Evolutionary conservation across 2,113 vertebrate genomes (phyloP).

Genomic region (Setophaga kirtlandii): DNA sequence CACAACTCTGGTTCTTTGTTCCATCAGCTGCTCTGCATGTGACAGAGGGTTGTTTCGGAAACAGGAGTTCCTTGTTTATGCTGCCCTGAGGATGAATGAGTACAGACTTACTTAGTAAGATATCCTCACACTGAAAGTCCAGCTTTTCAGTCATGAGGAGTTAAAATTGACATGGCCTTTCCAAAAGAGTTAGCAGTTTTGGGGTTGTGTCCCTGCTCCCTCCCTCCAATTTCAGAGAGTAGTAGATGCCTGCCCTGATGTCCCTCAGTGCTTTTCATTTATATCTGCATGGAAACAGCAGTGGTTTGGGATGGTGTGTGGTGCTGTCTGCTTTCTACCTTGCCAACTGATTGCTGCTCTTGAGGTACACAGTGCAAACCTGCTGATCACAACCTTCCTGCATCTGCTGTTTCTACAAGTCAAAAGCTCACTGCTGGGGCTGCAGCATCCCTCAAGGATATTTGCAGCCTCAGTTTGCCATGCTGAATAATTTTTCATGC

Average conservation of each 20-base stretch:
- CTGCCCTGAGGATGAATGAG: not conserved
- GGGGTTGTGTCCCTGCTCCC: not conserved
- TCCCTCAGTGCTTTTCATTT: not conserved
- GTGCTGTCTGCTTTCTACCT: not conserved
- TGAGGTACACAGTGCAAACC: not conserved
- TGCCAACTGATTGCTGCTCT: not conserved
- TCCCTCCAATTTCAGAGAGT: not conserved
- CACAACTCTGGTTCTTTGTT: not conserved
- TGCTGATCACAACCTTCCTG: not conserved
- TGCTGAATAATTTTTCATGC: not conserved
- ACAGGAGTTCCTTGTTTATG: constrained; percentile 21
- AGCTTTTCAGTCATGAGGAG: not conserved
- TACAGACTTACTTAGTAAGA: not conserved
- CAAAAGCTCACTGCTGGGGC: not conserved
- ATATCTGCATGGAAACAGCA: not conserved
- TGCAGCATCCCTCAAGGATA: not conserved
- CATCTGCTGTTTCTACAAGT: not conserved
- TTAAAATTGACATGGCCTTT: not conserved
- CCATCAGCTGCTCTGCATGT: constrained; percentile 28
- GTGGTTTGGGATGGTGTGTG: not conserved
- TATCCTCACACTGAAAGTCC: not conserved
- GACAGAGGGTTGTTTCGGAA: not conserved
- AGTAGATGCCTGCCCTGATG: not conserved
- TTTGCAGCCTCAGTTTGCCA: not conserved
- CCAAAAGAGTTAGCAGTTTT: not conserved